phyloP scores from a whole-genome alignment of 2,113 vertebrate species.

The Ancistrus triradiatus region DNA sequence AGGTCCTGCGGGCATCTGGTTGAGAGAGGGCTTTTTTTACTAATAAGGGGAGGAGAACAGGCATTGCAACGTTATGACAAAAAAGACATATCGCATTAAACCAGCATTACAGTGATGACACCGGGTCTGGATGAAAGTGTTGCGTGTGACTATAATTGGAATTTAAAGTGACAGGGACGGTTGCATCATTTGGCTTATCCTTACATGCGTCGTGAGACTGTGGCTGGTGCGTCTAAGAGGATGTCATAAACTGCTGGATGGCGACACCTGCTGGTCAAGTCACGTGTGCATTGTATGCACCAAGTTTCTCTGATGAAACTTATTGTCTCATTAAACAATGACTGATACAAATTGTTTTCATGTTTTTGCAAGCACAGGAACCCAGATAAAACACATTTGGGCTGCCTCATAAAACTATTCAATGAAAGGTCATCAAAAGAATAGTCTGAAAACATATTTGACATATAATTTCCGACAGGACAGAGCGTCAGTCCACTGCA shows the following conservation, averaged over 20 bases:
- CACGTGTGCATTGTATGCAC: neutral
- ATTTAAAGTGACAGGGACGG: constrained; percentile 25
- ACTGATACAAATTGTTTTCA: too few relatives aligned
- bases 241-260: constrained; percentile 25
- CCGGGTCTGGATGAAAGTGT: neutral
- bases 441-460: too few relatives aligned
- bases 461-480: too few relatives aligned
- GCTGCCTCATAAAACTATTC: too few relatives aligned
- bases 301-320: neutral
- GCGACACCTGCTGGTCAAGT: constrained; percentile 49
- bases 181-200: constrained; percentile 29
- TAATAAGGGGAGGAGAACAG: constrained; percentile 26
- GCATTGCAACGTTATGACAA: constrained; percentile 27
- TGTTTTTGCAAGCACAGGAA: too few relatives aligned
- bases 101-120: neutral
- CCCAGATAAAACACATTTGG: too few relatives aligned
- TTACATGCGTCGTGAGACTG: constrained; percentile 38
- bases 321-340: too few relatives aligned
- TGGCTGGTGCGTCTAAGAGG: constrained; percentile 12
- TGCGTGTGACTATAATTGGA: neutral
- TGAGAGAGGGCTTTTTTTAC: constrained; percentile 27
- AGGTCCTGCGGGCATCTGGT: constrained; percentile 48
- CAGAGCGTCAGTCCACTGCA: too few relatives aligned
- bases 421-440: too few relatives aligned
- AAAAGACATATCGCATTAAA: neutral